phyloP scores from a whole-genome alignment of 2,797 vertebrate species.

The Champsocephalus gunnari region DNA sequence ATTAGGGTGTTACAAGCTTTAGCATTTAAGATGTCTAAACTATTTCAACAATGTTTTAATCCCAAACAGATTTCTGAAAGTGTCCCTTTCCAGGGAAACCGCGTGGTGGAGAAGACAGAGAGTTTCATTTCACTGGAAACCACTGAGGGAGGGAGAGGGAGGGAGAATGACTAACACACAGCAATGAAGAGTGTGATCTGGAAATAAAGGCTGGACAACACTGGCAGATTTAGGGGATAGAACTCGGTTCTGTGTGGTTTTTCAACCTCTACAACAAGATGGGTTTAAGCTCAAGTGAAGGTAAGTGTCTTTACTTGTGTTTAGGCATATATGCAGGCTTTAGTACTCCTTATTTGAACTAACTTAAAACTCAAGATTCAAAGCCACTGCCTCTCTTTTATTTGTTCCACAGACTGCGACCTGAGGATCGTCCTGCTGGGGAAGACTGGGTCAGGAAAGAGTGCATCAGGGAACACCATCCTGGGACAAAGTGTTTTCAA shows the following conservation, averaged over 20 bases:
- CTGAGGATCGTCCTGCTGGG: slow-evolving; percentile 74
- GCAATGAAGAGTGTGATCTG: neutral
- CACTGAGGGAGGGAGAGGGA: too few species aligned
- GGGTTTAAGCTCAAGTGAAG: neutral
- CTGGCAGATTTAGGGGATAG: too few species aligned
- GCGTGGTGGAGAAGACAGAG: too few species aligned
- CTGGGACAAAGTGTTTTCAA: slow-evolving; percentile 33
- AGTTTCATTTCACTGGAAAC: too few species aligned
- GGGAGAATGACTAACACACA: too few species aligned
- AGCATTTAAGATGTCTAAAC: too few species aligned
- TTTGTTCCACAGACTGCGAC: slow-evolving; percentile 19
- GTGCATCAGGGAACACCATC: slow-evolving; percentile 73
- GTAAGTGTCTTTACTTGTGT: slow-evolving; percentile 23
- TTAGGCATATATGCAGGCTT: neutral
- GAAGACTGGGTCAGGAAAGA: slow-evolving; percentile 76
- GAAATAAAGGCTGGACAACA: neutral
- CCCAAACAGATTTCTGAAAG: too few species aligned
- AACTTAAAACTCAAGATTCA: neutral
- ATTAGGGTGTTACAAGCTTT: too few species aligned
- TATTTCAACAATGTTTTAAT: too few species aligned
- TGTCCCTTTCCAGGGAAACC: too few species aligned
- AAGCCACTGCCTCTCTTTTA: neutral
- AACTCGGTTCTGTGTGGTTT: too few species aligned
- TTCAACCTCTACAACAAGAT: slow-evolving; percentile 25
- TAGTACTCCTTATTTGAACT: neutral